Conservation (phyloP, 2,797 vertebrate species). For the Thunnus albacares region DNA sequence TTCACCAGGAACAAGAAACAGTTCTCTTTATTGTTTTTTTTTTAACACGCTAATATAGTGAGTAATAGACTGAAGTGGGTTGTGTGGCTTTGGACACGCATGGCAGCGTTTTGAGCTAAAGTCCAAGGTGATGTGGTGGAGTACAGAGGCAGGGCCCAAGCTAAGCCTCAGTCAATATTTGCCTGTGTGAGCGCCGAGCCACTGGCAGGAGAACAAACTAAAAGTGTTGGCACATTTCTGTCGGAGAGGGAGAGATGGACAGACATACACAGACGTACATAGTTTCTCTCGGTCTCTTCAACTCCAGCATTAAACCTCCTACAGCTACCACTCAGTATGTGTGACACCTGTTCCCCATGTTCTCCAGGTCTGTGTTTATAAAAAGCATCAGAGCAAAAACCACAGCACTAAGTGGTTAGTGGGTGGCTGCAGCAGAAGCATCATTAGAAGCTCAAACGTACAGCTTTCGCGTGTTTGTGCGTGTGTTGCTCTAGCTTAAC, state of each 20-base stretch:
- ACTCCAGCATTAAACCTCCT: conserved; percentile 28
- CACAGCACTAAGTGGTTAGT: conserved; percentile 64
- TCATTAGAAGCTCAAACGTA: conserved; percentile 53
- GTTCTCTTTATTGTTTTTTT: conserved; percentile 8
- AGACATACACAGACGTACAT: conserved; percentile 14
- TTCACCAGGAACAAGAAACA: conserved; percentile 20
- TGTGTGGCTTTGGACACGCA: conserved; percentile 37
- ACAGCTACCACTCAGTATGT: conserved; percentile 45
- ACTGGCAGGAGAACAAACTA: conserved; percentile 65
- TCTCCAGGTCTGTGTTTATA: conserved; percentile 72
- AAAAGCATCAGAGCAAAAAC: conserved; percentile 67
- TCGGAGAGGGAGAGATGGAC: conserved; percentile 21
- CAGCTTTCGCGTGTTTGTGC: conserved; percentile 25
- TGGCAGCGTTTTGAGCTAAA: conserved; percentile 40
- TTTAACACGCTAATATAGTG: not conserved
- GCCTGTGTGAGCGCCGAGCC: conserved; percentile 63
- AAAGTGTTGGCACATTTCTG: conserved; percentile 45
- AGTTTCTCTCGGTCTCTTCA: conserved; percentile 31
- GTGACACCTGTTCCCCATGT: conserved; percentile 68
- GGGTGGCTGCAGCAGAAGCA: conserved; percentile 56
- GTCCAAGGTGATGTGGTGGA: conserved; percentile 60
- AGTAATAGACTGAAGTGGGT: conserved; percentile 21
- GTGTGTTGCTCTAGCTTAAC: conserved; percentile 9
- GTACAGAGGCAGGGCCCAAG: conserved; percentile 44
- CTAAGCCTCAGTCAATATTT: conserved; percentile 80